Percentiles rank a stretch among this genome's conserved stretches.
phyloP scores from a whole-genome alignment of 2,797 vertebrate species.

The Allobates femoralis region DNA sequence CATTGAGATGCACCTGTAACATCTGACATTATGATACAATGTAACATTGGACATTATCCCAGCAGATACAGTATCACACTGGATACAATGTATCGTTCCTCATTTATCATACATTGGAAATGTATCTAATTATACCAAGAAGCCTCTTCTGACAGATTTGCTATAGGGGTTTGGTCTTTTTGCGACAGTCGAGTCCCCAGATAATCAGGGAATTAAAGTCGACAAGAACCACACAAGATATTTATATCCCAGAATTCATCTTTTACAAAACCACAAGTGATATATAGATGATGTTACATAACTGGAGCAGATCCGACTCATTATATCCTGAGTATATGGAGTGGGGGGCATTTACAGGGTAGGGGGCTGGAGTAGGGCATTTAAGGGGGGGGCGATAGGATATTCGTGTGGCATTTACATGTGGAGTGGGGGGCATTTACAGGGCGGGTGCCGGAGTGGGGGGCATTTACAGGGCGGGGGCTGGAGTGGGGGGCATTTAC shows the following conservation, averaged over 20 bases:
- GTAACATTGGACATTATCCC: neutral
- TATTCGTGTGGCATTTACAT: too few relatives aligned
- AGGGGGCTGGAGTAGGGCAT: too few relatives aligned
- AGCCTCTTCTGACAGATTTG: constrained; percentile 5
- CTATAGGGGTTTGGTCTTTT: constrained; percentile 32
- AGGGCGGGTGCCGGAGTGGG: neutral
- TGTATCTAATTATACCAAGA: constrained; percentile 10
- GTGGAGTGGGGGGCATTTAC: neutral
- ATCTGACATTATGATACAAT: neutral
- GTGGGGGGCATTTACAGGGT: too few relatives aligned
- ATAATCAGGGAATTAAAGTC: constrained; percentile 35
- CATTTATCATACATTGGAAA: neutral
- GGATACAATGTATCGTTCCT: neutral
- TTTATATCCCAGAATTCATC: constrained; percentile 36
- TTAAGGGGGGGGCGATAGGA: too few relatives aligned
- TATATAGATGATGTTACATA: constrained; percentile 39
- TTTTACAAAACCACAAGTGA: neutral
- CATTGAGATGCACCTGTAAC: too few relatives aligned
- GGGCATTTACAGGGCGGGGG: too few relatives aligned
- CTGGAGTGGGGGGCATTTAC: neutral
- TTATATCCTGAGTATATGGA: neutral
- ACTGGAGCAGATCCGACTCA: constrained; percentile 10
- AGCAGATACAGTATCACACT: neutral
- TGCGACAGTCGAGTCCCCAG: neutral
- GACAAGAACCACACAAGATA: constrained; percentile 43